Conservation (phyloP, 2,113 vertebrate species). For the Dipodomys merriami region DNA sequence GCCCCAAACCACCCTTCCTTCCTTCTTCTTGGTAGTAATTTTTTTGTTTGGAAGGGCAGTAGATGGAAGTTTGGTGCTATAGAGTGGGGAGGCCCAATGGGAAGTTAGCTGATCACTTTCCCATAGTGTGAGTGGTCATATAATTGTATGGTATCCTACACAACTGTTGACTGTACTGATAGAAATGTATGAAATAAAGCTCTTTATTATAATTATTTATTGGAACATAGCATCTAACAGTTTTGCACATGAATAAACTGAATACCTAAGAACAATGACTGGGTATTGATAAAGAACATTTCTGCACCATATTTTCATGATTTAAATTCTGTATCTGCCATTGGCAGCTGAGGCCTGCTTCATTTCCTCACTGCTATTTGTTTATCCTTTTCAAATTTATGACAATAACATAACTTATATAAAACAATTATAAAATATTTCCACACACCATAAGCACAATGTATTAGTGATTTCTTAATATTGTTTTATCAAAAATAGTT, state of each 20-base stretch:
- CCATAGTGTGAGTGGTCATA: neutral
- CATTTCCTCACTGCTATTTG: neutral
- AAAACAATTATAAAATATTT: neutral
- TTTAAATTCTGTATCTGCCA: neutral
- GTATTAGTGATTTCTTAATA: neutral
- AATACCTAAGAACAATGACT: neutral
- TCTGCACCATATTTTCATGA: neutral
- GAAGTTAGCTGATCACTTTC: neutral
- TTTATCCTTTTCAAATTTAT: neutral
- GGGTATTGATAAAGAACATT: neutral
- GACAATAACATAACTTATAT: too few species aligned
- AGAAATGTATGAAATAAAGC: neutral
- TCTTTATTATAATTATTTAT: neutral
- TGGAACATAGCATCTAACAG: neutral
- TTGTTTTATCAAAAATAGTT: too few species aligned
- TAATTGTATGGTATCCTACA: accelerated
- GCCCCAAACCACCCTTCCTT: too few species aligned
- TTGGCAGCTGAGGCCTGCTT: neutral
- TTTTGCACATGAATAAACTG: neutral
- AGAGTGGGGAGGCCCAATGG: neutral
- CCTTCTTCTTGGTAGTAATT: neutral
- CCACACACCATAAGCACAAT: neutral
- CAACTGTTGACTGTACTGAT: neutral
- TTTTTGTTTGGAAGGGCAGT: neutral
- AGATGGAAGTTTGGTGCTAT: accelerated